Percentiles rank a stretch among this genome's conserved stretches.
phyloP scores from a whole-genome alignment of 2,888 invertebrate genomes.

The Loripinus fragilis region DNA sequence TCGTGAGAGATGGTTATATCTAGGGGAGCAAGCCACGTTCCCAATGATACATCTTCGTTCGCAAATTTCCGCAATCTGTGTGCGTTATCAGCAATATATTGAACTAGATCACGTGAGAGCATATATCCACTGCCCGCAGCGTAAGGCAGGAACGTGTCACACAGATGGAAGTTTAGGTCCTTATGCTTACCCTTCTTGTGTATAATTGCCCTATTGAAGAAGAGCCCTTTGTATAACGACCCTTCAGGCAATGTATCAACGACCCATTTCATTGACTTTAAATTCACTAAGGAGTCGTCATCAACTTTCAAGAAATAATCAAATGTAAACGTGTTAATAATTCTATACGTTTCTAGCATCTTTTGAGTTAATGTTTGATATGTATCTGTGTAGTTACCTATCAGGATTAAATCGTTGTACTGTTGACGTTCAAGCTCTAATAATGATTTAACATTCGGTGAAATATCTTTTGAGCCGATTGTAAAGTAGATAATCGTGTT shows the following conservation, averaged over 20 bases:
- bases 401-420: constrained; percentile 89
- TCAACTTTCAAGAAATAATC: constrained; percentile 95
- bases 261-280: constrained; percentile 90
- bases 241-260: constrained; percentile 85
- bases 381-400: constrained; percentile 89
- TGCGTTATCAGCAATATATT: constrained; percentile 90
- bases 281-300: constrained; percentile 95
- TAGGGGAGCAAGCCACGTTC: constrained; percentile 95
- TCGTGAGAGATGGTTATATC: constrained; percentile 94
- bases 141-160: constrained; percentile 89
- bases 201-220: constrained; percentile 93
- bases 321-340: constrained; percentile 88
- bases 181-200: constrained; percentile 94
- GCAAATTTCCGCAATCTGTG: constrained; percentile 89
- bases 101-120: constrained; percentile 91
- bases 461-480: constrained; percentile 86
- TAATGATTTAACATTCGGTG: constrained; percentile 83
- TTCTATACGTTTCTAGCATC: too few relatives aligned
- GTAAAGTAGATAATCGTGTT: constrained; percentile 88
- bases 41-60: constrained; percentile 97
- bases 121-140: constrained; percentile 95
- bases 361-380: constrained; percentile 92
- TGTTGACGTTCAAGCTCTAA: constrained; percentile 83
- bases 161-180: constrained; percentile 94
- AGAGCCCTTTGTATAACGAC: constrained; percentile 97